These are phyloP conservation scores for Timandra comae DNA, from an alignment of 2,888 invertebrate genomes.

Conservation along the genomic window DNA sequence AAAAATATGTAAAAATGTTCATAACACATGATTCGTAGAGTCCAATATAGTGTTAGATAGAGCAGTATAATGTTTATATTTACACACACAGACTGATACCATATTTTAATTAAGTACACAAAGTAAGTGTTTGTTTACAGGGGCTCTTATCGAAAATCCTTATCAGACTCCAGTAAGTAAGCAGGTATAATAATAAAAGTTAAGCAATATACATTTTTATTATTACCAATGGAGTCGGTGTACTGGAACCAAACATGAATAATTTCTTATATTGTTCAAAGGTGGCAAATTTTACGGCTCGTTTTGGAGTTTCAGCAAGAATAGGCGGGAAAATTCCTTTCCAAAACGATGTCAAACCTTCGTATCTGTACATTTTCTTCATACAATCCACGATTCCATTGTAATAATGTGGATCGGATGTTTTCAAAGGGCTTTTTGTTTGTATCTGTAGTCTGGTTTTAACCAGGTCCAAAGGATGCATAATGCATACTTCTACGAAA, in stretches of 20 bases:
- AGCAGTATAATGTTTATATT: too few species aligned
- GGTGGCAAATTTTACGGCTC: constrained; percentile 95
- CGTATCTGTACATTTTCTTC: constrained; percentile 89
- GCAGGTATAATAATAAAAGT: background rate
- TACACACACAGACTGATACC: too few species aligned
- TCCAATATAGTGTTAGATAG: too few species aligned
- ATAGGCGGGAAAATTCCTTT: constrained; percentile 96
- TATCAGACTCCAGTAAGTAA: constrained; percentile 7
- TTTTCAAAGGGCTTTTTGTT: constrained; percentile 30
- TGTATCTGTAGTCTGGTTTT: constrained; percentile 84
- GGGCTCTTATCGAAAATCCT: constrained; percentile 1
- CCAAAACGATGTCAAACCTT: constrained; percentile 91
- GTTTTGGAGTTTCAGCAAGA: constrained; percentile 94
- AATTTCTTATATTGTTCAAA: constrained; percentile 95
- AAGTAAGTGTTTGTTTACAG: too few species aligned
- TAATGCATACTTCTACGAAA: constrained; percentile 95
- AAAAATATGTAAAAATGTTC: too few species aligned
- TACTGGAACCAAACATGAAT: constrained; percentile 85
- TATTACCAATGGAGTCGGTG: constrained; percentile 84
- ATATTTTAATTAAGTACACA: too few species aligned
- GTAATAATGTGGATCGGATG: constrained; percentile 79
- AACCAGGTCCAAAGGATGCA: constrained; percentile 96
- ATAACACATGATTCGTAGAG: too few species aligned
- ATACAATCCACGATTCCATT: constrained; percentile 91
- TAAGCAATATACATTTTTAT: background rate